Evolutionary conservation across 2,797 vertebrate genomes (phyloP).

Genomic region (Cyprinella venusta): DNA sequence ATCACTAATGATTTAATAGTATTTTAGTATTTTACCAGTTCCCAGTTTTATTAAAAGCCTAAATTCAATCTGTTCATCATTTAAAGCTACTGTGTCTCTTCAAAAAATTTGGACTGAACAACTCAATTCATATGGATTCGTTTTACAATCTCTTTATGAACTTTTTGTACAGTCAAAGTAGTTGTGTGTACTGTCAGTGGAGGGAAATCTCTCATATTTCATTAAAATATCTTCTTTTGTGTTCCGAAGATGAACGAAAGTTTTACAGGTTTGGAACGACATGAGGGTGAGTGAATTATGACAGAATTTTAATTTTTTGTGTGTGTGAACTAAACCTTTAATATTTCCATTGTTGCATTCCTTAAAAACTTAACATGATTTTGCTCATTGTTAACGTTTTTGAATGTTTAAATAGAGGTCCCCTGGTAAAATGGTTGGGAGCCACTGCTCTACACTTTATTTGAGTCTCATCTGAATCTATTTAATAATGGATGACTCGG

Average conservation of each 20-base stretch:
- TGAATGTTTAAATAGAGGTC: background rate
- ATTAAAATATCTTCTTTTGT: background rate
- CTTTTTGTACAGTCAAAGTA: no score
- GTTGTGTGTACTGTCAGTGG: background rate
- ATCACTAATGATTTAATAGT: background rate
- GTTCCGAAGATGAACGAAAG: background rate
- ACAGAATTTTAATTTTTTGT: background rate
- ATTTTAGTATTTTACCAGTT: background rate
- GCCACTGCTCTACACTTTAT: conserved; percentile 1
- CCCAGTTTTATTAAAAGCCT: no score
- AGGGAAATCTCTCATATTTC: background rate
- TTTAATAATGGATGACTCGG: conserved; percentile 43
- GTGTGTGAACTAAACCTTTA: background rate
- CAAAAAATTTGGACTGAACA: no score
- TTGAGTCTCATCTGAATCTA: conserved; percentile 21
- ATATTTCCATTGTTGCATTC: no score
- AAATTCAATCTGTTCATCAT: no score
- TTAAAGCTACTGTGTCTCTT: no score
- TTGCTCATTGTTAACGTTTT: no score
- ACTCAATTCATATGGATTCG: background rate
- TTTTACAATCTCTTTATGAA: background rate
- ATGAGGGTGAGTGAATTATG: background rate
- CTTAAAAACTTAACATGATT: no score
- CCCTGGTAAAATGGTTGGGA: background rate
- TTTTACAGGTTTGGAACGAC: background rate